A percentile compares a stretch with the other conserved stretches of the same genome.
These are phyloP conservation scores for Diadegma fenestrale DNA, from an alignment of 2,888 invertebrate species.

Conservation along the genomic window DNA sequence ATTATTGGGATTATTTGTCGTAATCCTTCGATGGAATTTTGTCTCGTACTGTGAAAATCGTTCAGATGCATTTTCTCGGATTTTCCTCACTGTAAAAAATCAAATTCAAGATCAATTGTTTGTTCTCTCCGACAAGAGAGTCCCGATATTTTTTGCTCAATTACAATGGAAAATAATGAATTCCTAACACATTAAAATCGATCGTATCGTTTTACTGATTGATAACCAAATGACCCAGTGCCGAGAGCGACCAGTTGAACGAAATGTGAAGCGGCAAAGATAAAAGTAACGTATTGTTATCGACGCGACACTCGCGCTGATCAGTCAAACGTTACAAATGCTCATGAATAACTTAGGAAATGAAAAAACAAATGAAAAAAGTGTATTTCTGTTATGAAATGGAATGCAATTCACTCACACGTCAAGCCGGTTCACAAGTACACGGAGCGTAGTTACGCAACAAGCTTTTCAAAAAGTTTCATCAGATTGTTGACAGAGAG, in stretches of 20 bases:
- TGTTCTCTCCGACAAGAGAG: background rate
- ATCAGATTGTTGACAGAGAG: slow-evolving; percentile 14
- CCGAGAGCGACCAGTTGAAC: no score
- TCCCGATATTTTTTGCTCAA: background rate
- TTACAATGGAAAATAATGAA: background rate
- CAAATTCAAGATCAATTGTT: background rate
- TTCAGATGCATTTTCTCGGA: slow-evolving; percentile 76
- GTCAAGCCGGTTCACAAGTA: background rate
- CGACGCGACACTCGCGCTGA: background rate
- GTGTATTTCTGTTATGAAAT: background rate
- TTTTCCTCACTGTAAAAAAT: background rate
- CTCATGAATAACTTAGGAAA: background rate
- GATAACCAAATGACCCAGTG: background rate
- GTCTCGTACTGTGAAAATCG: slow-evolving; percentile 65
- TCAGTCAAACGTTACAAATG: background rate
- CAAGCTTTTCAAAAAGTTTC: slow-evolving; percentile 19
- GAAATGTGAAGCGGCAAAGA: background rate
- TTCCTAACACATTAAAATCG: background rate
- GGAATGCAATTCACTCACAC: slow-evolving; percentile 35
- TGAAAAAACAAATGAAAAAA: background rate
- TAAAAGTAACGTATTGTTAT: background rate
- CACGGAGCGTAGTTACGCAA: slow-evolving; percentile 21
- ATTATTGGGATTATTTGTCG: slow-evolving; percentile 49
- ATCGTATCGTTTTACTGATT: background rate
- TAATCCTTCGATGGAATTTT: slow-evolving; percentile 29